Conservation (phyloP, 2,888 invertebrate genomes). For the Tinea trinotella region DNA sequence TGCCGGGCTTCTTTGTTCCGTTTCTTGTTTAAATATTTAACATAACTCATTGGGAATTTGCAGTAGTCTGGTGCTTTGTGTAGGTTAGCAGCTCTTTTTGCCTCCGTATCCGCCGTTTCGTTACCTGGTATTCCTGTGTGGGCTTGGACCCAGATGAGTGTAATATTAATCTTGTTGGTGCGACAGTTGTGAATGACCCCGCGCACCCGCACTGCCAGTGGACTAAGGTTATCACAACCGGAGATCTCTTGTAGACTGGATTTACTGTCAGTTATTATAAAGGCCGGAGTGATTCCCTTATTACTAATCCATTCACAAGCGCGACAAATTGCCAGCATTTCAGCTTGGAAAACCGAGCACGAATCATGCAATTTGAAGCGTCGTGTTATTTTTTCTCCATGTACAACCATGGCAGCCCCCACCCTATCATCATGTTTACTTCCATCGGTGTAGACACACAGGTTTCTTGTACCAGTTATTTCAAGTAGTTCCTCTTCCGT, state of each 20-base stretch:
- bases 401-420: constrained; percentile 21
- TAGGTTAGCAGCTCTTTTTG: constrained; percentile 20
- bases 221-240: too few relatives aligned
- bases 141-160: constrained; percentile 18
- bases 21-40: background rate
- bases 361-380: constrained; percentile 21
- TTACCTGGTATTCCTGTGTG: constrained; percentile 21
- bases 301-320: background rate
- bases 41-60: background rate
- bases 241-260: constrained; percentile 7
- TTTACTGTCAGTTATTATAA: constrained; percentile 19
- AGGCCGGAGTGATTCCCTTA: background rate
- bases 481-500: background rate
- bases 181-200: too few relatives aligned
- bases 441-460: constrained; percentile 21
- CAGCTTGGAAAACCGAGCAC: constrained; percentile 24
- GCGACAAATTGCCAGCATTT: constrained; percentile 19
- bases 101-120: constrained; percentile 20
- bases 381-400: too few relatives aligned
- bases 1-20: too few relatives aligned
- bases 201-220: too few relatives aligned
- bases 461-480: background rate
- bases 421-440: constrained; percentile 21
- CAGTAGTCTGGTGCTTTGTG: constrained; percentile 10
- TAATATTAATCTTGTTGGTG: too few relatives aligned